Evolutionary conservation across 2,888 invertebrate species (phyloP).

Genomic region (Aradus depressus): DNA sequence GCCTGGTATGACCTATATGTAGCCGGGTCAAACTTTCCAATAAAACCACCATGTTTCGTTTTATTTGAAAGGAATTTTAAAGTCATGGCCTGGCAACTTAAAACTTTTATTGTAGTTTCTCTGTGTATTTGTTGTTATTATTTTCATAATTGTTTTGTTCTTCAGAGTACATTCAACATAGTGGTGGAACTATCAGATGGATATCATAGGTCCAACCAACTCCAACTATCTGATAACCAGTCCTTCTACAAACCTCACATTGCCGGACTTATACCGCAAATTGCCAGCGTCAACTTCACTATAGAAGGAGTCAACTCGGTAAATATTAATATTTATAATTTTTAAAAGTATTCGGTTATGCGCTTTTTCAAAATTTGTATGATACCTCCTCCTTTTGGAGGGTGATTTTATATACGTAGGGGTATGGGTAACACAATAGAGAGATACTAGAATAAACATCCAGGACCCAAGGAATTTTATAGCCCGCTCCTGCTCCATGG

Average conservation of each 20-base stretch:
- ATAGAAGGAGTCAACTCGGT: conserved; percentile 23
- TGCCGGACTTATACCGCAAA: conserved; percentile 48
- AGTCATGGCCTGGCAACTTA: too few relatives aligned
- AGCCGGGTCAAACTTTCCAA: too few relatives aligned
- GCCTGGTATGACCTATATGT: too few relatives aligned
- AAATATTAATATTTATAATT: conserved; percentile 1
- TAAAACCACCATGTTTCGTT: too few relatives aligned
- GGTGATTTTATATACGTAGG: conserved; percentile 2
- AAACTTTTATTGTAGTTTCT: too few relatives aligned
- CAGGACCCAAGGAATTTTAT: too few relatives aligned
- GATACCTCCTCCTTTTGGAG: not conserved
- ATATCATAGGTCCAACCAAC: conserved; percentile 39
- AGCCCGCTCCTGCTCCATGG: too few relatives aligned
- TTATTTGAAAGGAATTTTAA: too few relatives aligned
- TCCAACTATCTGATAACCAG: conserved; percentile 48
- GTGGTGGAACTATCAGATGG: conserved; percentile 41
- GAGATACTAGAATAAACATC: too few relatives aligned
- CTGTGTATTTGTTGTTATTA: too few relatives aligned
- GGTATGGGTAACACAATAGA: too few relatives aligned
- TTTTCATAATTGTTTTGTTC: conserved; percentile 4
- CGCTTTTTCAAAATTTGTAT: not conserved
- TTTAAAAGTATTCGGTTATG: not conserved
- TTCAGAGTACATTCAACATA: conserved; percentile 45
- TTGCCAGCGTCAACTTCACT: conserved; percentile 37
- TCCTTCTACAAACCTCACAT: conserved; percentile 52